Conservation (phyloP, 2,797 vertebrate species). For the Amblyraja radiata region DNA sequence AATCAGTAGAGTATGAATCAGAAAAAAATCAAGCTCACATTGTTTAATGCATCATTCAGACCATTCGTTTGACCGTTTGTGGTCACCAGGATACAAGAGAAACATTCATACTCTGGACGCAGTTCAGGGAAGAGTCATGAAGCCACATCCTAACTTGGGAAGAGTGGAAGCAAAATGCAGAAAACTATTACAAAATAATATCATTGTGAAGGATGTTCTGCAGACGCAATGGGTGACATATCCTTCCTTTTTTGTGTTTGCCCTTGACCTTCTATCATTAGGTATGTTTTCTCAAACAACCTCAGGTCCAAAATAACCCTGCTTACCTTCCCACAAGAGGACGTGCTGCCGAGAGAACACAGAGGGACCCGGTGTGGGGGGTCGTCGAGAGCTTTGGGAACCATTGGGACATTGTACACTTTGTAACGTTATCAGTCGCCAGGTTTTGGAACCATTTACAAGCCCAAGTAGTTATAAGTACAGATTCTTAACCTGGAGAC, state of each 20-base stretch:
- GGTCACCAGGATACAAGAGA: not conserved
- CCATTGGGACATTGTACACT: too few relatives aligned
- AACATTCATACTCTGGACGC: not conserved
- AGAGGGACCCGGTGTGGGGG: too few relatives aligned
- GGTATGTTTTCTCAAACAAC: not conserved
- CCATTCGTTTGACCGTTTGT: not conserved
- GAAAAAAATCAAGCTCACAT: not conserved
- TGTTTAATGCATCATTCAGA: constrained; percentile 12
- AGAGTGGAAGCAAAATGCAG: not conserved
- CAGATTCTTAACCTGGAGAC: too few relatives aligned
- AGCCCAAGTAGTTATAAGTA: too few relatives aligned
- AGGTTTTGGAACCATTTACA: too few relatives aligned
- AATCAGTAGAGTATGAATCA: constrained; percentile 21
- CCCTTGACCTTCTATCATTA: not conserved
- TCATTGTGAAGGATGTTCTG: not conserved
- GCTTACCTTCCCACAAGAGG: not conserved
- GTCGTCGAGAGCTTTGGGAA: too few relatives aligned
- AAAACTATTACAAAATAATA: not conserved
- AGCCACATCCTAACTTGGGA: not conserved
- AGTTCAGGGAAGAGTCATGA: not conserved
- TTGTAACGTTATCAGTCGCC: too few relatives aligned
- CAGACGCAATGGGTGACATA: not conserved
- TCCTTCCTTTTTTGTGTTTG: not conserved
- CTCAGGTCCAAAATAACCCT: not conserved
- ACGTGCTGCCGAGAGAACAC: too few relatives aligned